A percentile compares a stretch with the other conserved stretches of the same genome.
Evolutionary conservation across 2,888 invertebrate species (phyloP).

Genomic region (Dromius quadrimaculatus): DNA sequence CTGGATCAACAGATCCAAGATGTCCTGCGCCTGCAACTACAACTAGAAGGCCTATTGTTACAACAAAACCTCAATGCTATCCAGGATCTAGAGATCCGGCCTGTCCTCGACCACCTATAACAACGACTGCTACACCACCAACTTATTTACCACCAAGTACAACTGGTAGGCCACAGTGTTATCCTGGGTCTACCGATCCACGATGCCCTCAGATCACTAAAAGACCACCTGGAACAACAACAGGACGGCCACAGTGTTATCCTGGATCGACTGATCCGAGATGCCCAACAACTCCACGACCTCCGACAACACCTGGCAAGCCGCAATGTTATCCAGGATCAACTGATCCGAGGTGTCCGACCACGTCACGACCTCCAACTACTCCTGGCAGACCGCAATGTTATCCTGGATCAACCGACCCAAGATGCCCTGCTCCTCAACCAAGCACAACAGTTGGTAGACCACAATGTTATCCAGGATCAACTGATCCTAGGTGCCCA

Average conservation of each 20-base stretch:
- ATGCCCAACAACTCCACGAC: constrained; percentile 49
- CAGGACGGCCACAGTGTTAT: constrained; percentile 56
- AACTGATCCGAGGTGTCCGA: constrained; percentile 58
- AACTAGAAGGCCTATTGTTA: constrained; percentile 38
- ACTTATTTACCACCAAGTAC: constrained; percentile 14
- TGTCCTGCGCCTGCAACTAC: constrained; percentile 56
- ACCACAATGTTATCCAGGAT: constrained; percentile 35
- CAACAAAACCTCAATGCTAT: constrained; percentile 59
- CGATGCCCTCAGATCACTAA: constrained; percentile 55
- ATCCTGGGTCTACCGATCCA: constrained; percentile 56
- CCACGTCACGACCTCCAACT: constrained; percentile 56
- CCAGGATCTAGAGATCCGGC: constrained; percentile 60
- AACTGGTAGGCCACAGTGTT: constrained; percentile 38
- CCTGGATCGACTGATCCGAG: constrained; percentile 60
- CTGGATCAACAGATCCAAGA: constrained; percentile 48
- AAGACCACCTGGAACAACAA: constrained; percentile 37
- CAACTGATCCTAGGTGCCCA: constrained; percentile 35
- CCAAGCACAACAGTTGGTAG: constrained; percentile 3
- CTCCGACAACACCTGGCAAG: constrained; percentile 56
- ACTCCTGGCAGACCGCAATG: constrained; percentile 56
- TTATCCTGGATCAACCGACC: constrained; percentile 63
- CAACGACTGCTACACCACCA: constrained; percentile 31
- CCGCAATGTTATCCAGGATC: constrained; percentile 58
- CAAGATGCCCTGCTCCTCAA: constrained; percentile 65
- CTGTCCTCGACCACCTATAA: constrained; percentile 60